A percentile compares a stretch with the other conserved stretches of the same genome.
Conservation (phyloP, 2,113 vertebrate genomes). For the Lophotis ruficrista region DNA sequence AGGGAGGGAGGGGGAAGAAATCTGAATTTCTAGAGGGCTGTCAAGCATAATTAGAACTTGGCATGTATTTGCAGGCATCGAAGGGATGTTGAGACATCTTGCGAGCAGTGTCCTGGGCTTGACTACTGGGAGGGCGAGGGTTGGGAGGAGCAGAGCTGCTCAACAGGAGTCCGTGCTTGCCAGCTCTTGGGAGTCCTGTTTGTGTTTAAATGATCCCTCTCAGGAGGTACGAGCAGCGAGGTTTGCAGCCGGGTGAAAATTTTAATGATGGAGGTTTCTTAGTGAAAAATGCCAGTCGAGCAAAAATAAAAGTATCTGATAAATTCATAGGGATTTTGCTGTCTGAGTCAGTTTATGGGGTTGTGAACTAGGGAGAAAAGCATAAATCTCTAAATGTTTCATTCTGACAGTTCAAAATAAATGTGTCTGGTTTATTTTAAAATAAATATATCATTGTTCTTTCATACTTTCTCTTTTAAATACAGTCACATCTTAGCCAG, state of each 20-base stretch:
- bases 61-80: background rate
- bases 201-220: background rate
- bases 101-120: background rate
- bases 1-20: background rate
- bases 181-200: background rate
- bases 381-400: background rate
- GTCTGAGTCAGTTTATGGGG: background rate
- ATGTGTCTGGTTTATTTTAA: background rate
- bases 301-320: background rate
- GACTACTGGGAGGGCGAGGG: background rate
- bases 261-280: background rate
- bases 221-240: accelerated
- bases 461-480: background rate
- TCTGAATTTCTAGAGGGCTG: background rate
- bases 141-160: background rate
- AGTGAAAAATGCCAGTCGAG: background rate
- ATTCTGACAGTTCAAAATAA: background rate
- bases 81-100: background rate
- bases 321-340: background rate
- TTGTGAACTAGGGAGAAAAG: background rate
- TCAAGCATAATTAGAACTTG: background rate
- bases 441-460: background rate
- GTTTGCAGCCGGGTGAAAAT: background rate
- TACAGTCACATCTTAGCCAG: background rate
- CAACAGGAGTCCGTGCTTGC: background rate